These are phyloP conservation scores for Gymnosoma rotundatum DNA, from an alignment of 2,888 invertebrate genomes.

Conservation along the genomic window DNA sequence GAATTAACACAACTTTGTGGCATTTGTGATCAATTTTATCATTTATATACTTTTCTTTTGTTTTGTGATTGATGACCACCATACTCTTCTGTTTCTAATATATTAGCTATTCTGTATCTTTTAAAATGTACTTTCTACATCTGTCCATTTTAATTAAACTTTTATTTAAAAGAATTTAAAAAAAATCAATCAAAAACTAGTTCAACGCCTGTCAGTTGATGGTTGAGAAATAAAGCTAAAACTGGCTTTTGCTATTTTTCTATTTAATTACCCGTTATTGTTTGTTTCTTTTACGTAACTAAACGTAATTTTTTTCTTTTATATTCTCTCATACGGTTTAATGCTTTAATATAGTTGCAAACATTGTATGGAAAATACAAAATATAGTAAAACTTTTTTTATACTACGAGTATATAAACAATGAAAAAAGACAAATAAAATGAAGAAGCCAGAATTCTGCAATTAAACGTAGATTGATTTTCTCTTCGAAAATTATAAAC, in stretches of 20 bases:
- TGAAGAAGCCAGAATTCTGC: slow-evolving; percentile 64
- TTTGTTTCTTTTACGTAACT: too few species aligned
- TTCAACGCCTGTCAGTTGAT: slow-evolving; percentile 42
- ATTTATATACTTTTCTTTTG: too few species aligned
- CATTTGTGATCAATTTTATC: too few species aligned
- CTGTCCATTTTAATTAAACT: too few species aligned
- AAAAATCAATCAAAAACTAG: slow-evolving; percentile 48
- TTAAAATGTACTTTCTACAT: not conserved
- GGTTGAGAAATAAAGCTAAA: slow-evolving; percentile 29
- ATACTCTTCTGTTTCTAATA: slow-evolving; percentile 29
- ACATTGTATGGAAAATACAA: too few species aligned
- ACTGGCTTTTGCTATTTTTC: slow-evolving; percentile 46
- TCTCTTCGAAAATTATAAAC: slow-evolving; percentile 44
- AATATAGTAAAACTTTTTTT: too few species aligned
- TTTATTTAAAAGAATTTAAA: slow-evolving; percentile 34
- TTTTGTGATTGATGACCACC: slow-evolving; percentile 66
- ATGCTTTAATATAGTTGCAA: slow-evolving; percentile 5
- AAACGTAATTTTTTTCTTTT: too few species aligned
- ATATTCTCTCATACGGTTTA: not conserved
- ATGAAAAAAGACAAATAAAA: slow-evolving; percentile 10
- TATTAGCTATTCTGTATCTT: too few species aligned
- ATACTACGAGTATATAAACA: slow-evolving; percentile 39
- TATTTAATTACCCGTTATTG: slow-evolving; percentile 19
- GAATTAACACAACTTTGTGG: too few species aligned
- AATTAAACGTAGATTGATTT: slow-evolving; percentile 68